phyloP scores from a whole-genome alignment of 1,140 invertebrate genomes.

The Bombus turneri region DNA sequence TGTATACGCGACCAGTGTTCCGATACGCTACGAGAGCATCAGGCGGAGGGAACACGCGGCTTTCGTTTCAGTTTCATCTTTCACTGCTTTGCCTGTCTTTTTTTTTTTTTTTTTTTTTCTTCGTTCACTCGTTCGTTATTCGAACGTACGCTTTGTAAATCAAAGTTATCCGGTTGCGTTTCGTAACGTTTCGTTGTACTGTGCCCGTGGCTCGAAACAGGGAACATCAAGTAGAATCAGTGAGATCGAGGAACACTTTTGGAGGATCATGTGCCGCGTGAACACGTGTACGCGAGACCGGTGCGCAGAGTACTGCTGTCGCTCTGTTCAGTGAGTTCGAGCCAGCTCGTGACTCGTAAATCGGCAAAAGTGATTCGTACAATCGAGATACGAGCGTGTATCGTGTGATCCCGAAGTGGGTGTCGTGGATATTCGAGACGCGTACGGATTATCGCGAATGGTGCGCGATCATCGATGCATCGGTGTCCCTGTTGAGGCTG shows the following conservation, averaged over 20 bases:
- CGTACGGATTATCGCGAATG: constrained; percentile 22
- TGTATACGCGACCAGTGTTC: constrained; percentile 47
- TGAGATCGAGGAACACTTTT: not conserved
- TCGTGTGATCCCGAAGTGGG: not conserved
- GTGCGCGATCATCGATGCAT: not conserved
- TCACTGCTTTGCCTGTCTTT: not conserved
- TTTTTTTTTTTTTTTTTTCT: not conserved
- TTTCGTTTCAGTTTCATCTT: too few species aligned
- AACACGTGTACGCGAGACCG: constrained; percentile 50
- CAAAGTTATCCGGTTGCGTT: too few species aligned
- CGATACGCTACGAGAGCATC: not conserved
- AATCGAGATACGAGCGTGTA: not conserved
- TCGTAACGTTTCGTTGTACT: too few species aligned
- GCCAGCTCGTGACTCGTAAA: not conserved
- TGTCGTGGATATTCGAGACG: not conserved
- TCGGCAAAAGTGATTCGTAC: not conserved
- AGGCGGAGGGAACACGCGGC: too few species aligned
- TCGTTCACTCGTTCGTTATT: not conserved
- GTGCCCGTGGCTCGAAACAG: not conserved
- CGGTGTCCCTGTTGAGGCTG: constrained; percentile 1
- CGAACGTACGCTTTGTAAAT: not conserved
- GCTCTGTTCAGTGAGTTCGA: constrained; percentile 7
- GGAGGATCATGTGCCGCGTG: constrained; percentile 52
- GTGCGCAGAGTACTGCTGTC: constrained; percentile 16
- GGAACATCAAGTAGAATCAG: not conserved